Base-by-base conservation (phyloP, 1,140 invertebrate species). In the Zaprionus tsacasi region DNA sequence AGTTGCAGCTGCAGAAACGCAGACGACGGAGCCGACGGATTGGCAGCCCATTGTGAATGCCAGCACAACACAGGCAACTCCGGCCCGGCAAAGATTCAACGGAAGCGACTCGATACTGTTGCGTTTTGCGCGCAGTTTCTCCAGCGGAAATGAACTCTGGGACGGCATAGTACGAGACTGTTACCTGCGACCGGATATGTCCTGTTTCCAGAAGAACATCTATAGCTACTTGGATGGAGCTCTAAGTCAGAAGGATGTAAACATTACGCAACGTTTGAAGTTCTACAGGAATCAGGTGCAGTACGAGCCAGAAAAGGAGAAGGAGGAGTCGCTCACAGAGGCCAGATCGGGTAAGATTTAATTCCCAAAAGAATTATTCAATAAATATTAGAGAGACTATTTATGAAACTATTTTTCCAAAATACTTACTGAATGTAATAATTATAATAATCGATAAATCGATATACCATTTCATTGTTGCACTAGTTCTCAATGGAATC, bases 171-270 rank as follows among this genome's bases (percentile, higher is more conserved):
- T 96, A 40, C 95, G 94, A 56, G 95, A 96, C 76, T 97, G 96
- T 76, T 94, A 94, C 21, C 92, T 93, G 21, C 93, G 93, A 66
- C 94, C 95, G 21, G 94, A 95, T 45, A 94, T 96, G 79, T 94
- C 94, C 45, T 97, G 96, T 80, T 95, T 97, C 30, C 95, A 96
- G 79, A 96, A 95, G 73, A 96, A 96, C 79, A 95, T 96, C 6
- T 96, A 95, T 78, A 93, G 93, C 10, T 96, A 95, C 82, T 83
- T 97, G 50, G 95, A 96, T 65, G 93, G 94, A 12, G 94, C 94
- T 21, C 93, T 97, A 33, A 93, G 94, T 48, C 93, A 94, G 35
- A 93, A 93, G 45, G 96, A 97, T 83, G 93, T 96, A 7, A 95
- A 95, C 35, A 93, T 97, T 0, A 95, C 95, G n/a, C 94, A 95